These are phyloP conservation scores for Pitta sordida DNA, from an alignment of 2,113 vertebrate species.

Conservation along the genomic window DNA sequence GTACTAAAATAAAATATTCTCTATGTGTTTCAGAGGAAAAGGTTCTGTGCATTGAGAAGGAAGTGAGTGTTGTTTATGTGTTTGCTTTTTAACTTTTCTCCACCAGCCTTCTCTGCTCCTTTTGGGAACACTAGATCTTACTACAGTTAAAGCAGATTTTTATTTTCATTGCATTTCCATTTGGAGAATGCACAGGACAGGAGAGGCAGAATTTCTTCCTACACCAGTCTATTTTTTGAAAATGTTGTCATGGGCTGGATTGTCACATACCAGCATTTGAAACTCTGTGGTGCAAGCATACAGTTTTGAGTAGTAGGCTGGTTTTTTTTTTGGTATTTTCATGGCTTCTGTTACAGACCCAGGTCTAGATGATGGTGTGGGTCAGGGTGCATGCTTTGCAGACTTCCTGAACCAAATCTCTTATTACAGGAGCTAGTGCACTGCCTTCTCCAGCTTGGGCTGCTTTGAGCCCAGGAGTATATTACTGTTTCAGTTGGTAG, in stretches of 20 bases:
- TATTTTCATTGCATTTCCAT: not conserved
- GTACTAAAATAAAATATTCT: conserved; percentile 6
- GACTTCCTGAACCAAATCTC: not conserved
- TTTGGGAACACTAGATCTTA: not conserved
- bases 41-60: not conserved
- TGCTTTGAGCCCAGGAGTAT: not conserved
- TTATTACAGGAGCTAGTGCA: not conserved
- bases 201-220: not conserved
- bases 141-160: not conserved
- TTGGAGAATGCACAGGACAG: rapidly evolving
- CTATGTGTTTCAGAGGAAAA: not conserved
- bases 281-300: not conserved
- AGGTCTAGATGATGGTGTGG: not conserved
- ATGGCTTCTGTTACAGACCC: not conserved
- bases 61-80: not conserved
- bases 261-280: not conserved
- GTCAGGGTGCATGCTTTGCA: not conserved
- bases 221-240: not conserved
- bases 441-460: not conserved
- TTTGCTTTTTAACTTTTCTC: not conserved
- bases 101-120: not conserved
- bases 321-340: not conserved
- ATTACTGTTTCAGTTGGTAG: not conserved
- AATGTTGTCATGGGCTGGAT: not conserved
- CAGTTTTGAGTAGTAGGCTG: too few species aligned